phyloP scores from a whole-genome alignment of 64 coral and sea anemone genomes.

The Montipora cactus region DNA sequence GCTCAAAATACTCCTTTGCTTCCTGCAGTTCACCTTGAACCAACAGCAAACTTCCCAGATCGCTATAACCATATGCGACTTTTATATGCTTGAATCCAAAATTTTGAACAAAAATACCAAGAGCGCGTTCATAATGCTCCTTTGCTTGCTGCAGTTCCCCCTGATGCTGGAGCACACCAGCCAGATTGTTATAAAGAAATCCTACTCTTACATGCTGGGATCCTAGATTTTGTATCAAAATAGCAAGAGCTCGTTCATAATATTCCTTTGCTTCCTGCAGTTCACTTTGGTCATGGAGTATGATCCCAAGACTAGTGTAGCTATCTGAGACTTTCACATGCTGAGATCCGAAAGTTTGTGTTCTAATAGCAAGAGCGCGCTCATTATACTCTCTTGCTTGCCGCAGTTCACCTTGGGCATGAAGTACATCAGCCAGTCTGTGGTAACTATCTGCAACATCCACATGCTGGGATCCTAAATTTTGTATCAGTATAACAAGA shows the following conservation, averaged over 20 bases:
- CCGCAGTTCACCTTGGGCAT: too few species aligned
- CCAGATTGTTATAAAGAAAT: too few species aligned
- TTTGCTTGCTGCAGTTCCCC: neutral
- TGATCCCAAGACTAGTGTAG: too few species aligned
- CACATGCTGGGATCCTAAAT: neutral
- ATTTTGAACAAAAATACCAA: neutral
- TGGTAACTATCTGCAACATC: neutral
- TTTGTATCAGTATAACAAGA: too few species aligned
- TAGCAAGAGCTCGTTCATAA: neutral
- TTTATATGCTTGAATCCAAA: neutral
- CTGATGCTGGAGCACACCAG: neutral
- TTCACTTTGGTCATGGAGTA: neutral
- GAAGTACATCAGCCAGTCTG: too few species aligned
- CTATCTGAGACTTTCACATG: too few species aligned
- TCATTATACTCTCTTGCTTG: too few species aligned
- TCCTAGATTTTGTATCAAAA: neutral
- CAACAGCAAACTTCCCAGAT: neutral
- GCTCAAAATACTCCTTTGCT: neutral
- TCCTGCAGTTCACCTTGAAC: neutral
- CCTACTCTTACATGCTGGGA: too few species aligned
- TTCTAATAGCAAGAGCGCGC: too few species aligned
- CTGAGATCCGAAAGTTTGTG: too few species aligned
- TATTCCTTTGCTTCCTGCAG: constrained; percentile 2
- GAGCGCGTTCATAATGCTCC: neutral
- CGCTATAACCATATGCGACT: neutral